phyloP scores from a whole-genome alignment of 2,797 vertebrate species.

The Thamnophis elegans region DNA sequence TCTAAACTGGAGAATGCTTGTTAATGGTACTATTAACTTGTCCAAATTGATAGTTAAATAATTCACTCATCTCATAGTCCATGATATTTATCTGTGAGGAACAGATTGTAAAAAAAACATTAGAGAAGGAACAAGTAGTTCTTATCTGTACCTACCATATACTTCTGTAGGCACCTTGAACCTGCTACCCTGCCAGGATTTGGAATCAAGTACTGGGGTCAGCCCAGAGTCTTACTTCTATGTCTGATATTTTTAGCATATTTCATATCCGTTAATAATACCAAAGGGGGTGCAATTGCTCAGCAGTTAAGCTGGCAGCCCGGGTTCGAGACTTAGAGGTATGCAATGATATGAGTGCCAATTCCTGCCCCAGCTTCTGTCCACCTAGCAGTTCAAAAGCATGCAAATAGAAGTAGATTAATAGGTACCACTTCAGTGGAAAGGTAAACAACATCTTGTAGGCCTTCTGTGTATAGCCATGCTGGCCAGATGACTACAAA shows the following conservation, averaged over 20 bases:
- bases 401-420: neutral
- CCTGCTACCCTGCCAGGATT: neutral
- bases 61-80: neutral
- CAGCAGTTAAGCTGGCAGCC: neutral
- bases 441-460: neutral
- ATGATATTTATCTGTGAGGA: slow-evolving; percentile 3
- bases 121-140: slow-evolving; percentile 11
- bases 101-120: neutral
- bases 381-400: neutral
- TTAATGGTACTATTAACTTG: neutral
- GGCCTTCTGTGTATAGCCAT: neutral
- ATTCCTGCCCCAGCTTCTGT: too few species aligned
- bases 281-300: neutral
- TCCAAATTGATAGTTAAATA: neutral
- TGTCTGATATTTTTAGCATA: neutral
- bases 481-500: neutral
- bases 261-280: neutral
- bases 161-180: neutral
- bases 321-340: neutral
- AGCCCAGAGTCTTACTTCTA: too few species aligned
- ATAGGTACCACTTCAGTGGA: neutral
- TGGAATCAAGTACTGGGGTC: neutral
- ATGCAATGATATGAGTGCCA: too few species aligned
- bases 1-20: neutral
- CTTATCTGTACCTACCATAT: neutral